A percentile compares a stretch with the other conserved stretches of the same genome.
phyloP scores from a whole-genome alignment of 2,113 vertebrate species.

The Gnathonemus longibarbis region DNA sequence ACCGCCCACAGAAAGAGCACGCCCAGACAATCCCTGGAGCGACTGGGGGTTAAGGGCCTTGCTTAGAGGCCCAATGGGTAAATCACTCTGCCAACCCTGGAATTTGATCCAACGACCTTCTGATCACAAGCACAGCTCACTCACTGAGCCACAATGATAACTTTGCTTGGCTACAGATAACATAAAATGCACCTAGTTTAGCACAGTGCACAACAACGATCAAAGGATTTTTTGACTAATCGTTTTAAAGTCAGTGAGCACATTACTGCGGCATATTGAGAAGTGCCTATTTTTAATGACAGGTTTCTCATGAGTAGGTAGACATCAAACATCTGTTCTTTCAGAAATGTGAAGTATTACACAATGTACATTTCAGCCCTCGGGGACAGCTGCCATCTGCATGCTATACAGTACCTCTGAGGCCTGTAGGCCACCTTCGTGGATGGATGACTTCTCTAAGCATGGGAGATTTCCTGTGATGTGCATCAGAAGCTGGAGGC shows the following conservation, averaged over 20 bases:
- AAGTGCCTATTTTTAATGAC: not conserved
- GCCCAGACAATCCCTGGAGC: not conserved
- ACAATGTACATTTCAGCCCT: not conserved
- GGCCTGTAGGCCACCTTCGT: not conserved
- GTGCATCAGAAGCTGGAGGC: not conserved
- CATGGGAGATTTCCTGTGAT: not conserved
- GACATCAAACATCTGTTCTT: constrained; percentile 3
- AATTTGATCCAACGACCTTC: not conserved
- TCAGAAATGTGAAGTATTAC: constrained; percentile 1
- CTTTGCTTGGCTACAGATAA: not conserved
- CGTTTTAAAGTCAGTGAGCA: not conserved
- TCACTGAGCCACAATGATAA: not conserved
- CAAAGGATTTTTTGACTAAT: not conserved
- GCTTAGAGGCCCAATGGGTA: not conserved
- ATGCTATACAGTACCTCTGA: not conserved
- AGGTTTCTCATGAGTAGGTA: not conserved
- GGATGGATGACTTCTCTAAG: not conserved
- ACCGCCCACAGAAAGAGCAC: not conserved
- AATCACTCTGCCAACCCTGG: not conserved
- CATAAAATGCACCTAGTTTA: not conserved
- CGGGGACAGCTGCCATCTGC: not conserved
- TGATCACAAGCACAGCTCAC: not conserved
- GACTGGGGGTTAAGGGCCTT: not conserved
- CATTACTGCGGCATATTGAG: not conserved
- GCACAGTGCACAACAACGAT: not conserved